Evolutionary conservation across 2,888 invertebrate species (phyloP), one percentile per base, ranked within the genome.

Genomic region (Eretmocerus hayati): DNA sequence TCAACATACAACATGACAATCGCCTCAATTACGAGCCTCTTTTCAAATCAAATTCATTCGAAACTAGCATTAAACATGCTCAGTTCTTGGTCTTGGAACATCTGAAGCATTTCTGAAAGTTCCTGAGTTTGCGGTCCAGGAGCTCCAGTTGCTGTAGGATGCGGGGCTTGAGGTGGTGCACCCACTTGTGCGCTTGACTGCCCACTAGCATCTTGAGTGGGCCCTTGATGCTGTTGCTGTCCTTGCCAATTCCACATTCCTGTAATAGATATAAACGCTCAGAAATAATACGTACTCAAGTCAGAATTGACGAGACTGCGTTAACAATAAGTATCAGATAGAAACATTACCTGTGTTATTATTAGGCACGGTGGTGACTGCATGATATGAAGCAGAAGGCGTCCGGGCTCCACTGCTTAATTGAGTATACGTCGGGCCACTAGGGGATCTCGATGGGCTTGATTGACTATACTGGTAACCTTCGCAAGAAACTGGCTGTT

Each of bases 41-140:
- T 8, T 18, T 20, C 20, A 37, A 18, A 8, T 20, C 13, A 30
- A 50, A 21, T 26, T 51, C 44, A 84, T 74, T 85, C 85, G 65
- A 85, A 86, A 60, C 79, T 81, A 60, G 89, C 84, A 69, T 86
- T 90, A 72, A 92, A 92, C 90, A 92, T 92, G 66, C 87, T 87
- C 63, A 92, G 78, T 72, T 92, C 92, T 69, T 89, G 89, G 73
- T 91, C 89, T 50, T 75, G 77, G 48, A 93, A 75, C 83, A 93
- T 91, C 74, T 92, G 91, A 62, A 93, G 76, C 91, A 93, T 91
- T 65, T 93, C 92, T 15, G 90, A 87, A 48, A 92, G 79, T 74
- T 91, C 91, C 63, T 85, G 86, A 6, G 83, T 83, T 60, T 83
- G 83, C 33, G 84, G 81, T 35, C 80, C 80, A 48, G 81, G 79